Conservation (phyloP, 2,113 vertebrate species). For the Callithrix jacchus region DNA sequence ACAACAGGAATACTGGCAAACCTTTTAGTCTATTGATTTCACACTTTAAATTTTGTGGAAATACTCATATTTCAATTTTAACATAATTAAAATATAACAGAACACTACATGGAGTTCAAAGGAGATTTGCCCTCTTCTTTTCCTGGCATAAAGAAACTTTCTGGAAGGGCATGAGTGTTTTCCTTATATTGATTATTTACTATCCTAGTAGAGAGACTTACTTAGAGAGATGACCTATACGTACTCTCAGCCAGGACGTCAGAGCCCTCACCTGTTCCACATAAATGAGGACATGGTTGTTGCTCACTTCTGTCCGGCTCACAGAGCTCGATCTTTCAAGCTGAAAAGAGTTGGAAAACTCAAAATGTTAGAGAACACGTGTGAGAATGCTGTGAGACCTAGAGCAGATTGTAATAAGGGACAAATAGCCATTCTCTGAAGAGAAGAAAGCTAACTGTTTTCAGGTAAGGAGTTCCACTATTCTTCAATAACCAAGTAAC, state of each 20-base stretch:
- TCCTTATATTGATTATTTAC: background rate
- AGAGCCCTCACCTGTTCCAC: background rate
- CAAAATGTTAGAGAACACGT: background rate
- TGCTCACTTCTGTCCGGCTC: conserved; percentile 8
- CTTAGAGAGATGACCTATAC: background rate
- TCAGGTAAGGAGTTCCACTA: background rate
- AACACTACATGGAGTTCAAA: background rate
- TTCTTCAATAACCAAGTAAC: background rate
- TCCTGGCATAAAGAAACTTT: background rate
- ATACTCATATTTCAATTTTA: background rate
- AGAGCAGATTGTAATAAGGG: background rate
- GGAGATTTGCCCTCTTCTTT: background rate
- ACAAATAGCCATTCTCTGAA: background rate
- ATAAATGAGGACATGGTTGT: background rate
- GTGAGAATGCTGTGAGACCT: background rate
- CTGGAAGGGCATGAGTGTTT: background rate
- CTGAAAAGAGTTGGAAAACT: conserved; percentile 3
- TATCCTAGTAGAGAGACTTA: background rate
- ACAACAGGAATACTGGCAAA: no score
- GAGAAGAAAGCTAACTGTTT: background rate
- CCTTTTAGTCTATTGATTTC: background rate
- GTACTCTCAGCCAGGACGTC: background rate
- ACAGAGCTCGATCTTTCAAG: background rate
- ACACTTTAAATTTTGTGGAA: background rate
- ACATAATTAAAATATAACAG: background rate